These are phyloP conservation scores for Microcaecilia unicolor DNA, from an alignment of 2,797 vertebrate species.

Conservation along the genomic window DNA sequence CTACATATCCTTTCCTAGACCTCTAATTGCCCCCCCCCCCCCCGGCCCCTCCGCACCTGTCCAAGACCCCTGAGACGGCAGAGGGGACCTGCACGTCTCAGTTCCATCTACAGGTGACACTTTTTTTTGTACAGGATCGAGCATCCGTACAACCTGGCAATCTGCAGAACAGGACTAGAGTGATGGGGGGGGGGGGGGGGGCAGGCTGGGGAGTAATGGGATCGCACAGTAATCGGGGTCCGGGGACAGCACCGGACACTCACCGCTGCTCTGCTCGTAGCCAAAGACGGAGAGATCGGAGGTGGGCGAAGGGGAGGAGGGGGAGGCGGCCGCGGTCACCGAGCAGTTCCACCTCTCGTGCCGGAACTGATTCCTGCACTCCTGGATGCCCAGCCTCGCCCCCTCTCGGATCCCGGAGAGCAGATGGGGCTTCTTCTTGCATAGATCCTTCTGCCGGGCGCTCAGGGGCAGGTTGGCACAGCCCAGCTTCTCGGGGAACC, in stretches of 20 bases:
- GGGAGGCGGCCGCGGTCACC: conserved; percentile 33
- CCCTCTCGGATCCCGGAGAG: conserved; percentile 75
- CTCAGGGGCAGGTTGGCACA: conserved; percentile 67
- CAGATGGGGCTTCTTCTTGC: conserved; percentile 72
- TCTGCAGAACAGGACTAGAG: too few relatives aligned
- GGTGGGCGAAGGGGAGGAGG: conserved; percentile 30
- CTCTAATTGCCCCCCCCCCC: too few relatives aligned
- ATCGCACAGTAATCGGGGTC: too few relatives aligned
- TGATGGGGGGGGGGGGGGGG: background rate
- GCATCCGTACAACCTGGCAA: too few relatives aligned
- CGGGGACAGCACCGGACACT: too few relatives aligned
- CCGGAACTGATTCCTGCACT: conserved; percentile 84
- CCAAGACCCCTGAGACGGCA: too few relatives aligned
- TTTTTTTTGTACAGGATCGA: too few relatives aligned
- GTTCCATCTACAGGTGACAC: too few relatives aligned
- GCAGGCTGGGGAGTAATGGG: background rate
- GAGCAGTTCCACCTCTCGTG: conserved; percentile 91
- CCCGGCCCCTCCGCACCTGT: background rate
- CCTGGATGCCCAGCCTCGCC: conserved; percentile 73
- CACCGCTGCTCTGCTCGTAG: conserved; percentile 76
- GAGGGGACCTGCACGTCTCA: background rate
- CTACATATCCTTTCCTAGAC: too few relatives aligned
- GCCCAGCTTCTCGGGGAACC: conserved; percentile 63
- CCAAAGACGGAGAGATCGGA: conserved; percentile 55
- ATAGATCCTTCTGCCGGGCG: conserved; percentile 72